These are phyloP conservation scores for Mormoops blainvillei DNA, from an alignment of 2,113 vertebrate species.

Conservation along the genomic window DNA sequence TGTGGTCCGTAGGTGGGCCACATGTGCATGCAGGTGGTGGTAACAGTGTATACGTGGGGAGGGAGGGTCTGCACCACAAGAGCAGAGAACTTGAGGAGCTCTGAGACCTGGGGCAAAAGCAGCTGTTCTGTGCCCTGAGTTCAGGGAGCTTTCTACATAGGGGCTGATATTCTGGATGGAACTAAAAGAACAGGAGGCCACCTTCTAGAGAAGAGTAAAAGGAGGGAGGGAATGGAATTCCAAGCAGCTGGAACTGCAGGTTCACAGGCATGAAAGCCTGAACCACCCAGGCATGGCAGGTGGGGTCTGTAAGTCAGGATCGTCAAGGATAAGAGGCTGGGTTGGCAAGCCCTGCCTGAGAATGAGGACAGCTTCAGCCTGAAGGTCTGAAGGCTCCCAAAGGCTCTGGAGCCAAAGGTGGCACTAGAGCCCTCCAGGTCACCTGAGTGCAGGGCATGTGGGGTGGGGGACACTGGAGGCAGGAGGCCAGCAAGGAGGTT, in stretches of 20 bases:
- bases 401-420: neutral
- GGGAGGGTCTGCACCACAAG: accelerated
- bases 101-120: neutral
- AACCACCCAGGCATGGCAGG: accelerated
- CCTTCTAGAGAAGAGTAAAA: neutral
- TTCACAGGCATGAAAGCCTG: neutral
- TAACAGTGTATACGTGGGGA: too few relatives aligned
- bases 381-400: too few relatives aligned
- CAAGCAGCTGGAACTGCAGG: neutral
- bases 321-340: accelerated
- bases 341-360: neutral
- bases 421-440: accelerated
- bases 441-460: neutral
- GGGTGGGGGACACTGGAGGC: neutral
- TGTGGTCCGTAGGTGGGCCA: neutral
- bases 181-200: neutral
- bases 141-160: neutral
- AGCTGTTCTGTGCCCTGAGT: neutral
- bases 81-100: neutral
- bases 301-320: neutral
- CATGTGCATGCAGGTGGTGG: neutral
- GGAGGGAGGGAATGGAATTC: neutral
- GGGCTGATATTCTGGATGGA: too few relatives aligned
- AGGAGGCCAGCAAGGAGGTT: neutral
- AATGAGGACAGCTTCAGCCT: neutral